Base-by-base conservation (phyloP, 37 sponge, comb jelly and placozoan species). In the Aplysina aerophoba region DNA sequence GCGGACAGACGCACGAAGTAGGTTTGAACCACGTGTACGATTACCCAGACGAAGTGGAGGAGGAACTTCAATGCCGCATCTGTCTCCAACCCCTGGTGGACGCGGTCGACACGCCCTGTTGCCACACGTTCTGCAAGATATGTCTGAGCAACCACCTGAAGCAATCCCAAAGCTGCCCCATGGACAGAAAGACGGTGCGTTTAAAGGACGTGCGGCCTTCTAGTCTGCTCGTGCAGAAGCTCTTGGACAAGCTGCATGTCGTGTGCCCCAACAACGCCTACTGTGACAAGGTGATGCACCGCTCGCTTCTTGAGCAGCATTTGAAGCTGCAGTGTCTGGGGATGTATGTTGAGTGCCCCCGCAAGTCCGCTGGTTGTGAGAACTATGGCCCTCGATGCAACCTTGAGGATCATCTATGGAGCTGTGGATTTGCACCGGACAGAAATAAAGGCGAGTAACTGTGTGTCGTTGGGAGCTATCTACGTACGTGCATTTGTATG, bases 331-430 rank as follows among this genome's bases (percentile, higher is more conserved):
- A 79, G 44, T 95, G 95, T 63, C 87, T 86, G 11, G 95, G 95
- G 22, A 88, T 86, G 27, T 89, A 92, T 68, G 73, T 88, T 16
- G 44, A 73, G 6, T 95, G 95, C 28, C 95, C 95, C 50, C 66
- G 90, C 34, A 84, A 85, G 5, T 88, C 85, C 30, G n/a, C 30
- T 80, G 95, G 92, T 21, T 95, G 95, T 77, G 55, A 82, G 55
- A 87, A 83, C 75, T 67, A 87, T 17, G 90, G 88, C 1, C 95
- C 95, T 0, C 53, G 90, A 39, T 87, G 86, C 55, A 90, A 92
- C 39, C 86, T 95, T 86, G 90, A 89, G 86, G 92, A 95, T 22
- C 95, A 95, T 77, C 86, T 95, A 11, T 95, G 95, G 95, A 82
- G 38, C 82, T 95, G 95, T 75, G 55, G 59, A 28, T 74, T 88